Evolutionary conservation across 2,113 vertebrate genomes (phyloP), one percentile per base, ranked within the genome.

Genomic region (Pluvialis apricaria): DNA sequence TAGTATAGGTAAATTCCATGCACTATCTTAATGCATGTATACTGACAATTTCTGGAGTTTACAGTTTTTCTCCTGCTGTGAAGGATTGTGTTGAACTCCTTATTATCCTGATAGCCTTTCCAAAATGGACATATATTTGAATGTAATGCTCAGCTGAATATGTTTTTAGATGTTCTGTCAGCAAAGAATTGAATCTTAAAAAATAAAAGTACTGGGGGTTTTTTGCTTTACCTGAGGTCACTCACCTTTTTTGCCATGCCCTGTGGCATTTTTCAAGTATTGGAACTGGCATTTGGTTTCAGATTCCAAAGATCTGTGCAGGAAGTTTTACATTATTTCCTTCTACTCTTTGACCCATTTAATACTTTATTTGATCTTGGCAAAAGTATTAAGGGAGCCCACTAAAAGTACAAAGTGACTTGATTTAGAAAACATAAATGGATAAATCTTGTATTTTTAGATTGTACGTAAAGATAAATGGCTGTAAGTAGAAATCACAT

Each of bases 391-490:
- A 42, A 91, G 19, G 36, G 28, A 81, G 9, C 5, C 32, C 29
- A 75, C 51, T 16, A 71, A 57, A 77, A 88, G n/a, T 31, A 78
- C 42, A 54, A 69, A 81, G 55, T 31, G 20, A 60, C 86, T 88
- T 78, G 80, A 84, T 91, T 94, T 84, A 70, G 64, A 82, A 94
- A 91, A 62, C 22, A 60, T 49, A 45, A 62, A 55, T 49, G 78
- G 68, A 88, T 83, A 85, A 82, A 84, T 64, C 16, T 82, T 94
- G 29, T 77, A 78, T 83, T 96, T 90, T 94, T 81, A 92, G 72
- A 55, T 58, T 58, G 22, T 17, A 80, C 57, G 24, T 55, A 89
- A 94, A 94, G 83, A 92, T 55, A 91, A 94, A 91, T 84, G 17
- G 54, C 78, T 84, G 26, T 12, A 87, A 89, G 86, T 78, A 81